phyloP scores from a whole-genome alignment of 2,888 invertebrate species.

The Sarcophaga caerulescens region DNA sequence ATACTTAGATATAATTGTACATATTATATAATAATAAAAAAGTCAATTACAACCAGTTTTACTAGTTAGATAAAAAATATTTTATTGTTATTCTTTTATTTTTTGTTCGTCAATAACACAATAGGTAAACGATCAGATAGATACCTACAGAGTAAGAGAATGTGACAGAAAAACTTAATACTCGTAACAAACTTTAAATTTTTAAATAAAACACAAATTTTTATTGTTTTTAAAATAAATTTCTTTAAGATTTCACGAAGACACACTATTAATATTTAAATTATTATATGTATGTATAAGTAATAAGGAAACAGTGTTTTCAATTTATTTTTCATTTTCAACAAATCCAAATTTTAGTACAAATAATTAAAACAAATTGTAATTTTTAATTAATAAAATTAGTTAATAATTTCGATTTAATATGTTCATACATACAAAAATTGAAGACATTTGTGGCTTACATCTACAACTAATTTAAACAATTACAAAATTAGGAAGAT shows the following conservation, averaged over 20 bases:
- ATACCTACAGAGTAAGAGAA: not conserved
- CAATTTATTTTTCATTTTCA: constrained; percentile 11
- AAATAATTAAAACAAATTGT: constrained; percentile 1
- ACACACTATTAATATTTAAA: not conserved
- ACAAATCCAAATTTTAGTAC: constrained; percentile 10
- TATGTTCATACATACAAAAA: constrained; percentile 18
- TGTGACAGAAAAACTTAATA: not conserved
- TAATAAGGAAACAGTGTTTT: no score
- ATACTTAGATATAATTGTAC: constrained; percentile 40
- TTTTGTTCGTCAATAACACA: not conserved
- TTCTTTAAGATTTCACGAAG: not conserved
- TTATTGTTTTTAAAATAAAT: not conserved
- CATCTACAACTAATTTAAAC: constrained; percentile 46
- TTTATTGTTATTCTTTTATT: constrained; percentile 16
- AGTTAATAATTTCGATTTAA: constrained; percentile 27
- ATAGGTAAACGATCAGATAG: not conserved
- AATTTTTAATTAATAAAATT: constrained; percentile 19
- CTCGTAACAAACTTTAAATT: not conserved
- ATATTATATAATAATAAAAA: constrained; percentile 33
- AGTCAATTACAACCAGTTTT: constrained; percentile 64
- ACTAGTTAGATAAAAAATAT: constrained; percentile 55
- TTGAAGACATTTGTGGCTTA: constrained; percentile 70
- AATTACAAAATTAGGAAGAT: constrained; percentile 51
- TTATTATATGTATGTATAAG: not conserved
- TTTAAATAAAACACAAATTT: constrained; percentile 18